phyloP scores from a whole-genome alignment of 1,140 invertebrate species.

The Meloidogyne hapla region DNA sequence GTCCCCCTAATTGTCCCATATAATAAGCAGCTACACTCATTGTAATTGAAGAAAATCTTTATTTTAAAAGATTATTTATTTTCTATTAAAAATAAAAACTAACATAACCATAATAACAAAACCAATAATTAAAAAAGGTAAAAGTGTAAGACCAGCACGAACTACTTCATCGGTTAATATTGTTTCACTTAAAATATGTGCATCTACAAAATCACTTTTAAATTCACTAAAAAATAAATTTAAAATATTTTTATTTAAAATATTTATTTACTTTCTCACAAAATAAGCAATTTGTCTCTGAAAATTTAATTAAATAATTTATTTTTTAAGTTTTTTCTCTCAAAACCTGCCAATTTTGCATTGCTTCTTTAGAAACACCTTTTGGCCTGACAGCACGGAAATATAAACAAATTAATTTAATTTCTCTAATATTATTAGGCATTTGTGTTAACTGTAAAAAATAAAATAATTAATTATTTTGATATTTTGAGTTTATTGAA shows the following conservation, averaged over 20 bases:
- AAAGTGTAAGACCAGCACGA: constrained; percentile 56
- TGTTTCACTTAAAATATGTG: constrained; percentile 55
- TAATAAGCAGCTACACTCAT: constrained; percentile 33
- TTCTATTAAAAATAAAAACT: constrained; percentile 40
- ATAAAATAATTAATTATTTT: neutral
- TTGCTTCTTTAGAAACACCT: constrained; percentile 36
- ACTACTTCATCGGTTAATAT: constrained; percentile 60
- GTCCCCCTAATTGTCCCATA: constrained; percentile 33
- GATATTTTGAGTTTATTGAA: too few relatives aligned
- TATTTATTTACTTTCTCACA: neutral
- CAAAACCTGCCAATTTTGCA: constrained; percentile 48
- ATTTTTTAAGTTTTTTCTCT: neutral
- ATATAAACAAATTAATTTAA: constrained; percentile 57
- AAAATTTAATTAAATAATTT: constrained; percentile 8
- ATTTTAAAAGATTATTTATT: neutral
- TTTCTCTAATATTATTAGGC: constrained; percentile 58
- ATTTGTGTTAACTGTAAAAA: constrained; percentile 43
- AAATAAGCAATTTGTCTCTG: neutral
- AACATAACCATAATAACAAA: constrained; percentile 60
- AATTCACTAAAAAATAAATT: constrained; percentile 56
- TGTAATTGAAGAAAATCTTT: constrained; percentile 23
- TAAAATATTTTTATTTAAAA: constrained; percentile 15
- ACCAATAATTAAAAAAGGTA: constrained; percentile 60
- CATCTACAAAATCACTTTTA: constrained; percentile 58
- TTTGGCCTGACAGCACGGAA: constrained; percentile 54